Percentiles rank a stretch among this genome's conserved stretches.
These are phyloP conservation scores for Spea multiplicata DNA, from an alignment of 2,113 vertebrate species.

Conservation along the genomic window DNA sequence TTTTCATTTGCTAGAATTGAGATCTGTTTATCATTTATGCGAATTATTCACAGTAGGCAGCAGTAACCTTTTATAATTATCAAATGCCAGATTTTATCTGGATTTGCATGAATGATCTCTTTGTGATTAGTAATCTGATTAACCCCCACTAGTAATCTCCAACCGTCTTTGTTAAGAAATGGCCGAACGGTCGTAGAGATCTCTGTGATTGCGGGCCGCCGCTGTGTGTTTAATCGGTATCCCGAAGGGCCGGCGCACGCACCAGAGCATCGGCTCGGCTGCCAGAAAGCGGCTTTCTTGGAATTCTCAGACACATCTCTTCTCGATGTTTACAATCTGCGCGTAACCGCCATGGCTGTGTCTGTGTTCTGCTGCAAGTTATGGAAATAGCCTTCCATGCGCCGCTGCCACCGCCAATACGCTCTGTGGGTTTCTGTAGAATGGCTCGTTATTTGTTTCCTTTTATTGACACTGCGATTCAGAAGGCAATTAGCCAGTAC, in stretches of 20 bases:
- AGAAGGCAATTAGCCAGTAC: not conserved
- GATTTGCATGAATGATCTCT: not conserved
- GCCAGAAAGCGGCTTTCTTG: conserved; percentile 34
- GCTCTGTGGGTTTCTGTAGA: too few relatives aligned
- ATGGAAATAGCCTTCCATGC: too few relatives aligned
- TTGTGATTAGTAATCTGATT: not conserved
- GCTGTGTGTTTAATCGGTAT: conserved; percentile 9
- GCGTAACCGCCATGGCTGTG: conserved; percentile 17
- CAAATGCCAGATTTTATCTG: not conserved
- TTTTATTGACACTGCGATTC: not conserved
- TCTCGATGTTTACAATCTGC: conserved; percentile 38
- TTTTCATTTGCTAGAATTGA: too few relatives aligned
- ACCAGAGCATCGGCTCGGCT: conserved; percentile 15
- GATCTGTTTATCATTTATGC: too few relatives aligned
- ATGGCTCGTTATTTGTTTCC: not conserved
- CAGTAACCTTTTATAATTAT: too few relatives aligned
- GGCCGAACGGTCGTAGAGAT: not conserved
- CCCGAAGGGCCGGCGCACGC: conserved; percentile 24
- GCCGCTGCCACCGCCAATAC: not conserved
- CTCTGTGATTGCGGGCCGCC: conserved; percentile 20
- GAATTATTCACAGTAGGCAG: too few relatives aligned
- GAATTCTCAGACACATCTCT: conserved; percentile 34
- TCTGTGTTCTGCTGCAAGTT: conserved; percentile 10
- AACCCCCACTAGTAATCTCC: not conserved
- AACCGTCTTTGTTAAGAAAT: not conserved